A percentile compares a stretch with the other conserved stretches of the same genome.
phyloP scores from a whole-genome alignment of 2,888 invertebrate species.

The Dasypolia templi region DNA sequence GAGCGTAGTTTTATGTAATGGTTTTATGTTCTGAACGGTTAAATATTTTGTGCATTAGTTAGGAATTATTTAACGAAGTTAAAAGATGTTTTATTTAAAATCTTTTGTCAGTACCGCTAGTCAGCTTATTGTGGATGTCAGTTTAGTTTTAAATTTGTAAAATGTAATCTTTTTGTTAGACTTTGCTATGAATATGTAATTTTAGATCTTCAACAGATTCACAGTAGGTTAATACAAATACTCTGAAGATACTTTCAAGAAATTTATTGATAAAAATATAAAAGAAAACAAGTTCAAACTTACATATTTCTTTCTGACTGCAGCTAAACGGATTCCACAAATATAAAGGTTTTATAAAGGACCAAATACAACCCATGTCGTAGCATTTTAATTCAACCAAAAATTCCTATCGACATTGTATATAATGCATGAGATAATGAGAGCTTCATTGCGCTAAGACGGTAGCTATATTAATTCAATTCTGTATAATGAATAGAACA shows the following conservation, averaged over 20 bases:
- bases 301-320: not conserved
- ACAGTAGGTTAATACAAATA: not conserved
- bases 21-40: conserved; percentile 39
- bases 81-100: conserved; percentile 3
- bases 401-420: conserved; percentile 2
- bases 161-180: not conserved
- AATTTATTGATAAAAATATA: not conserved
- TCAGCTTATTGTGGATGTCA: not conserved
- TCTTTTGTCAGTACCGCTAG: not conserved
- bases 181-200: too few relatives aligned
- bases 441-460: not conserved
- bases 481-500: not conserved
- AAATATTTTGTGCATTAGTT: conserved; percentile 32
- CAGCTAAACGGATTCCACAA: not conserved
- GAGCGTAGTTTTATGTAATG: conserved; percentile 58
- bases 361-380: not conserved
- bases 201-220: not conserved
- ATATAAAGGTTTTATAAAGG: not conserved
- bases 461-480: not conserved
- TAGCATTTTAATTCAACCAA: not conserved
- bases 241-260: not conserved
- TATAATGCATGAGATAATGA: conserved; percentile 9
- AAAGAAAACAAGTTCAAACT: not conserved
- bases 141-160: too few relatives aligned
- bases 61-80: conserved; percentile 45